A percentile compares a stretch with the other conserved stretches of the same genome.
Evolutionary conservation across 2,888 invertebrate genomes (phyloP).

Genomic region (Chloroclystis v-ata): DNA sequence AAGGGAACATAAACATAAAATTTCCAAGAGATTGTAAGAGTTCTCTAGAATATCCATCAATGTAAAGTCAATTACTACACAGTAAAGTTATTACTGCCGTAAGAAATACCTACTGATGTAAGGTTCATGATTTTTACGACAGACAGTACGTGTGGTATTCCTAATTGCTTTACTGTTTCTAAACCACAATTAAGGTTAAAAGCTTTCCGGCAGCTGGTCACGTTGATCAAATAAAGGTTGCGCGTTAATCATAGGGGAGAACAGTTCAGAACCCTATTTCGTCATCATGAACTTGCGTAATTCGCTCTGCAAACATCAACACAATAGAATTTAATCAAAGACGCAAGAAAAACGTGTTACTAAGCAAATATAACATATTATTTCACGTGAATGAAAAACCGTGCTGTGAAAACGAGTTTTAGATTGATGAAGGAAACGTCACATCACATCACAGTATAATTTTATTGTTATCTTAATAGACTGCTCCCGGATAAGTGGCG

Average conservation of each 20-base stretch:
- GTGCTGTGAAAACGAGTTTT: background rate
- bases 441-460: slow-evolving; percentile 24
- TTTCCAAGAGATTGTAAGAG: slow-evolving; percentile 9
- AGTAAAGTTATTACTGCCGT: no score
- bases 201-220: slow-evolving; percentile 29
- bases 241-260: slow-evolving; percentile 22
- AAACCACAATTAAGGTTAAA: slow-evolving; percentile 39
- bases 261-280: slow-evolving; percentile 13
- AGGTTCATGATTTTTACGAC: slow-evolving; percentile 15
- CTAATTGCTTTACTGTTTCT: slow-evolving; percentile 26
- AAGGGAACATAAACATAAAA: slow-evolving; percentile 11
- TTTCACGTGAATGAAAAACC: slow-evolving; percentile 1
- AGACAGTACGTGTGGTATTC: background rate
- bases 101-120: no score
- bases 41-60: slow-evolving; percentile 18
- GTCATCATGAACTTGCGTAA: slow-evolving; percentile 8
- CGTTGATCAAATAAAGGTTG: slow-evolving; percentile 28
- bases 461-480: slow-evolving; percentile 45
- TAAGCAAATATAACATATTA: background rate
- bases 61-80: no score
- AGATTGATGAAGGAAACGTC: slow-evolving; percentile 9
- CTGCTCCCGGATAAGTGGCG: slow-evolving; percentile 39
- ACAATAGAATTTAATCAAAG: slow-evolving; percentile 14
- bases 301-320: slow-evolving; percentile 10
- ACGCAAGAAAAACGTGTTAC: slow-evolving; percentile 1